phyloP scores from a whole-genome alignment of 1,140 invertebrate species.

The Drosophila biarmipes region DNA sequence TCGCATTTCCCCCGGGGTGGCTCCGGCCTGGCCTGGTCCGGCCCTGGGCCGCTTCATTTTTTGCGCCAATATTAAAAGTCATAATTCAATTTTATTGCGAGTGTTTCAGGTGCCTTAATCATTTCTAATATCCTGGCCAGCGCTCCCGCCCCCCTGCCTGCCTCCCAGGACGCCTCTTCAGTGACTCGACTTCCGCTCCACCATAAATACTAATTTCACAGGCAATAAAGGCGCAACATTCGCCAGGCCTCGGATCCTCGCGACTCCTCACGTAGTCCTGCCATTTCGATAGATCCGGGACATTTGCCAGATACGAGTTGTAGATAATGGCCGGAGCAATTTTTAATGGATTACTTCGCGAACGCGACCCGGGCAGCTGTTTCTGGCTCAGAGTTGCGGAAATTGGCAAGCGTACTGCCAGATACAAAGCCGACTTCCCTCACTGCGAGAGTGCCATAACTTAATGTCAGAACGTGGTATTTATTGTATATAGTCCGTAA shows the following conservation, averaged over 20 bases:
- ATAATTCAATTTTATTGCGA: constrained; percentile 85
- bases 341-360: constrained; percentile 72
- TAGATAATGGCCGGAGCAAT: constrained; percentile 45
- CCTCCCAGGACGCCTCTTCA: constrained; percentile 68
- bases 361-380: constrained; percentile 34
- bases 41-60: constrained; percentile 15
- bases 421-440: constrained; percentile 7
- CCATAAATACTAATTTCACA: constrained; percentile 84
- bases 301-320: constrained; percentile 70
- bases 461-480: constrained; percentile 4
- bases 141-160: background rate
- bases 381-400: background rate
- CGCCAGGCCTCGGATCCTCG: constrained; percentile 49
- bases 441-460: background rate
- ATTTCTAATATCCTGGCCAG: constrained; percentile 80
- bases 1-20: constrained; percentile 20
- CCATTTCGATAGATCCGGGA: constrained; percentile 68
- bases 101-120: constrained; percentile 83
- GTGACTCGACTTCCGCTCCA: constrained; percentile 50
- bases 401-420: background rate
- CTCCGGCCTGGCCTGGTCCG: constrained; percentile 24
- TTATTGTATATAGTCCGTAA: background rate
- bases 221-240: constrained; percentile 81
- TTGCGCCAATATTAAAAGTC: constrained; percentile 80
- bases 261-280: constrained; percentile 61